Evolutionary conservation across 2,113 vertebrate genomes (phyloP), one percentile per base, ranked within the genome.

Genomic region (Semnornis frantzii): DNA sequence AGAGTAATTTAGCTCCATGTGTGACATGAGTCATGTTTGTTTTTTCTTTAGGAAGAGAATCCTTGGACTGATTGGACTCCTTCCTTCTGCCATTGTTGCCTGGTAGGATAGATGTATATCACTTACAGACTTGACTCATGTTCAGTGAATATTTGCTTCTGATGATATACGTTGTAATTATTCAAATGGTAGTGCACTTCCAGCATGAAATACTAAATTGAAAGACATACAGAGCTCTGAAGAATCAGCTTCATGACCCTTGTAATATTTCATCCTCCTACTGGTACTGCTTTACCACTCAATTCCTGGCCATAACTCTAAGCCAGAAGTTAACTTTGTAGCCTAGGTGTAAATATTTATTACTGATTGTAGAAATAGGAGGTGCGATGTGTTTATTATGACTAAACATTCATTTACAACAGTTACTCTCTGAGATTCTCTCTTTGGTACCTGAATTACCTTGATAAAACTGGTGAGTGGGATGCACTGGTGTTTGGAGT

Each of bases 41-140:
- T 33, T 87, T 54, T 58, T 54, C 62, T 90, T 93, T 85, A 86
- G 62, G 65, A 90, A 93, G 69, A 90, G 69, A 83, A 78, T 71
- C 11, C 31, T 85, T 70, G 69, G 65, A 62, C 42, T 78, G 58
- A 78, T 78, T 15, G 75, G 80, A 92, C 58, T 94, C 24, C 82
- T 83, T 88, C 42, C 13, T 81, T 90, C 90, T 82, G 72, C 52
- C 33, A 9, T 33, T 83, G 37, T 68, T 95, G 54, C 33, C 71
- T 7, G 58, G 76, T 92, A 92, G 85, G 69, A 95, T 16, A 93
- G 52, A 33, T 8, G 5, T 13, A 15, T 70, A 33, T 77, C 70
- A 80, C 82, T 42, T 66, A 8, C 4, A 33, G 50, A 46, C 85
- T 39, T 74, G 48, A 46, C 44, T 46, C 15, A 83, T 85, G 66